phyloP scores from a whole-genome alignment of 2,113 vertebrate species.

The Epinephelus cyanopodus region DNA sequence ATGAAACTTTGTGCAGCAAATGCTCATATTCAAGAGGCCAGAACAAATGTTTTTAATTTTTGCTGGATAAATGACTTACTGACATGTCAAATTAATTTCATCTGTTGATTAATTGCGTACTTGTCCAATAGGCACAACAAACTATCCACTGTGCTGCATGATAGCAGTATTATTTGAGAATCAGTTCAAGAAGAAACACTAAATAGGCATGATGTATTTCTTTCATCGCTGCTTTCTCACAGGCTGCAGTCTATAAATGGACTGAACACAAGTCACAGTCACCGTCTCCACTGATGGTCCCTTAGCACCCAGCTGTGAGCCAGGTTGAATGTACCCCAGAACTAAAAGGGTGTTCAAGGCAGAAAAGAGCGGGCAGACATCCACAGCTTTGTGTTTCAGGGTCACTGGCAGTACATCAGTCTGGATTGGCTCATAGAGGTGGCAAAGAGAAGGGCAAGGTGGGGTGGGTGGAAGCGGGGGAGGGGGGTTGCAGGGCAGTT shows the following conservation, averaged over 20 bases:
- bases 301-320: constrained; percentile 37
- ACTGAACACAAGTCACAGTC: constrained; percentile 20
- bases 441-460: constrained; percentile 10
- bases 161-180: neutral
- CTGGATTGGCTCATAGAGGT: constrained; percentile 33
- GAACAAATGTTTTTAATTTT: neutral
- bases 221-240: neutral
- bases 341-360: constrained; percentile 31
- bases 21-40: neutral
- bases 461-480: neutral
- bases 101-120: neutral
- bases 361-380: constrained; percentile 4
- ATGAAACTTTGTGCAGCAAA: neutral
- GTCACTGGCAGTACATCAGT: constrained; percentile 44
- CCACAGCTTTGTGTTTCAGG: constrained; percentile 48
- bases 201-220: neutral
- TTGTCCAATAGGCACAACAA: neutral
- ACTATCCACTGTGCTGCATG: neutral
- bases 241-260: constrained; percentile 20
- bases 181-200: neutral
- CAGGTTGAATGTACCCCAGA: constrained; percentile 29
- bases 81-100: neutral
- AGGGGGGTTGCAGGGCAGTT: constrained; percentile 9
- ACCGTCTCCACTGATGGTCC: constrained; percentile 3
- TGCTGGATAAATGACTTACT: neutral